Conservation (phyloP, 2,888 invertebrate species). For the Eustalomyia histrio region DNA sequence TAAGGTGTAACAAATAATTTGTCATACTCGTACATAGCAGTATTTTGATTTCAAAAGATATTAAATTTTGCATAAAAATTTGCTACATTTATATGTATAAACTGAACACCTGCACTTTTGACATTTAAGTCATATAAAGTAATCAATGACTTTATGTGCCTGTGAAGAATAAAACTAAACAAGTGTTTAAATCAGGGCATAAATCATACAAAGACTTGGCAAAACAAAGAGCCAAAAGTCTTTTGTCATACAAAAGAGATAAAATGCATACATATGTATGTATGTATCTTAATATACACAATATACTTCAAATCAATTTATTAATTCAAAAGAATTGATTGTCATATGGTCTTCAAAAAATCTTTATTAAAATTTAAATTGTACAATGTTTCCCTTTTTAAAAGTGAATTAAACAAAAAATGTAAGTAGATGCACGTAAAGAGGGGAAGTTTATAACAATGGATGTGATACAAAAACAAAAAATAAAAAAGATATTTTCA, state of each 20-base stretch:
- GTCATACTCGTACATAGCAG: too few relatives aligned
- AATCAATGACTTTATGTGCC: conserved; percentile 46
- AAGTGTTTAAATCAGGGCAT: conserved; percentile 50
- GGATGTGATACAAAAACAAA: conserved; percentile 17
- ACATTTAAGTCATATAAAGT: conserved; percentile 15
- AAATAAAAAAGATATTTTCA: conserved; percentile 46
- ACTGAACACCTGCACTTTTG: conserved; percentile 53
- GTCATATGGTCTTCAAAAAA: conserved; percentile 51
- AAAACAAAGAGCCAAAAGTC: conserved; percentile 20
- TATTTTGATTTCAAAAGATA: conserved; percentile 36
- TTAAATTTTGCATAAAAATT: conserved; percentile 31
- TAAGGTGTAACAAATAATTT: too few relatives aligned
- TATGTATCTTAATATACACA: neutral
- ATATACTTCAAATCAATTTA: conserved; percentile 34
- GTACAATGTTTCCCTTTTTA: conserved; percentile 15
- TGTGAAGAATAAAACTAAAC: conserved; percentile 21
- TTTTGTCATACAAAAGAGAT: conserved; percentile 17
- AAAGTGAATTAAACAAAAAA: conserved; percentile 19
- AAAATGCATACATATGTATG: neutral
- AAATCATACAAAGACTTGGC: conserved; percentile 45
- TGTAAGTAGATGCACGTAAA: conserved; percentile 23
- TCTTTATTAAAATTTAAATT: conserved; percentile 35
- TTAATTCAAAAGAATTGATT: conserved; percentile 55
- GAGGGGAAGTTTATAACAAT: conserved; percentile 45
- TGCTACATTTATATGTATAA: conserved; percentile 18